Evolutionary conservation across 2,888 invertebrate genomes (phyloP).

Genomic region (Rhorus exstirpatorius): DNA sequence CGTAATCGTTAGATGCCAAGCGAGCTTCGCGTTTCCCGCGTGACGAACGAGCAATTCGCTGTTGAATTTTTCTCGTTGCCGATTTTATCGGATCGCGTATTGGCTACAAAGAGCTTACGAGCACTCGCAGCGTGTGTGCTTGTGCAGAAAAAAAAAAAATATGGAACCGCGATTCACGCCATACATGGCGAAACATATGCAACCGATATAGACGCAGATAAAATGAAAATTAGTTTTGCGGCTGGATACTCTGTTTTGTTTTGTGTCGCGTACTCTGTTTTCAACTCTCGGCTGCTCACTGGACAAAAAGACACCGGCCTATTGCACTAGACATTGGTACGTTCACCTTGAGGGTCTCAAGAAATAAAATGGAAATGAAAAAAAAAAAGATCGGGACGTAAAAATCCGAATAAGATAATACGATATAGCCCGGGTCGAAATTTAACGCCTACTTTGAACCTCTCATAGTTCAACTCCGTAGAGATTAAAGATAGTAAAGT

Average conservation of each 20-base stretch:
- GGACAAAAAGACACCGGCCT: no score
- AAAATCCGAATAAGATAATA: no score
- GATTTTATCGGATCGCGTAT: conserved; percentile 14
- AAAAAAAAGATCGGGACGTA: no score
- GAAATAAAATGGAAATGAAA: no score
- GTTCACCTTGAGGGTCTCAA: no score
- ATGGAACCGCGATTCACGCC: conserved; percentile 7
- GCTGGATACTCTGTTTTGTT: conserved; percentile 12
- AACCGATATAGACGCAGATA: not conserved
- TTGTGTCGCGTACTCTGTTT: not conserved
- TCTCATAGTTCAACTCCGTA: no score
- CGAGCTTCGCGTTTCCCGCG: conserved; percentile 42
- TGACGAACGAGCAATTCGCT: conserved; percentile 11
- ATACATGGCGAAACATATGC: not conserved
- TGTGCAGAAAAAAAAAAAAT: not conserved
- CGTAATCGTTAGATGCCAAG: conserved; percentile 67
- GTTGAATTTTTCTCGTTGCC: conserved; percentile 13
- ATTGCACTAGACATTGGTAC: no score
- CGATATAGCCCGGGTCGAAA: no score
- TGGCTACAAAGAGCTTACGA: conserved; percentile 15
- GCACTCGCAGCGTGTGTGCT: not conserved
- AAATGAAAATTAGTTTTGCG: not conserved
- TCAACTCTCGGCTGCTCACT: not conserved
- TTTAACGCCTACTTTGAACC: no score
- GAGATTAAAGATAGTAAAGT: no score